These are phyloP conservation scores for Mastigias papua DNA, from an alignment of 30 jellyfish, hydroid and myxozoan species.

Conservation along the genomic window DNA sequence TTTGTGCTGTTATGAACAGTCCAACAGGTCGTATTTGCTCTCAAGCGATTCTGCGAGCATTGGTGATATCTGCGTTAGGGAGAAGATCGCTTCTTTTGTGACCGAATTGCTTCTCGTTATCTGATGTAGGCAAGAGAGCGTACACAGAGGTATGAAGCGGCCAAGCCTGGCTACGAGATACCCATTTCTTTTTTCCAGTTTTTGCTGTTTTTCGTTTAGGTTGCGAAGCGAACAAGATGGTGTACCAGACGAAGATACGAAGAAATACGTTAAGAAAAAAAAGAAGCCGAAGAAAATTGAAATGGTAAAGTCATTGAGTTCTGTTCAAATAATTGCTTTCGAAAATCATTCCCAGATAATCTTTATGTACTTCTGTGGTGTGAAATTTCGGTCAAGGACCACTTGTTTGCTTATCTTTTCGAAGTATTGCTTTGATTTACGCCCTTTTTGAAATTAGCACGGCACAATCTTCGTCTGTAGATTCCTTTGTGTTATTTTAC, in stretches of 20 bases:
- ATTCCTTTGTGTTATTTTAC: too few species aligned
- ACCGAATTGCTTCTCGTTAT: neutral
- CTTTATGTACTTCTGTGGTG: too few species aligned
- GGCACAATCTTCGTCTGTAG: too few species aligned
- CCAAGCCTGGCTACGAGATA: constrained; percentile 19
- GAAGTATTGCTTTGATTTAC: too few species aligned
- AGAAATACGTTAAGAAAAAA: constrained; percentile 36
- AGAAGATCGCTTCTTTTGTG: neutral
- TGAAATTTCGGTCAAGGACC: too few species aligned
- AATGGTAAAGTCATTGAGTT: constrained; percentile 37
- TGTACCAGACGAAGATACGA: constrained; percentile 45
- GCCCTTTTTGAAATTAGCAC: too few species aligned
- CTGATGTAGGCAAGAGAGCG: neutral
- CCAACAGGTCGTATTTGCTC: neutral
- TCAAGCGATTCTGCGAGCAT: neutral
- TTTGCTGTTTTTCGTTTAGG: constrained; percentile 63
- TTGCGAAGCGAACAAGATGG: constrained; percentile 45
- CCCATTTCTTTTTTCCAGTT: constrained; percentile 39
- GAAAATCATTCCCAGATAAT: too few species aligned
- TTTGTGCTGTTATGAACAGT: neutral
- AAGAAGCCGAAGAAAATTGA: constrained; percentile 36
- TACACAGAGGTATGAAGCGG: constrained; percentile 1
- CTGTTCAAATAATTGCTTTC: too few species aligned
- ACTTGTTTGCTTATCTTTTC: too few species aligned
- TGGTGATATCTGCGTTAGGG: neutral